Percentiles rank a stretch among this genome's conserved stretches.
These are phyloP conservation scores for Holothuria glaberrima DNA, from an alignment of 35 echinoderm and acorn worm genomes.

Conservation along the genomic window DNA sequence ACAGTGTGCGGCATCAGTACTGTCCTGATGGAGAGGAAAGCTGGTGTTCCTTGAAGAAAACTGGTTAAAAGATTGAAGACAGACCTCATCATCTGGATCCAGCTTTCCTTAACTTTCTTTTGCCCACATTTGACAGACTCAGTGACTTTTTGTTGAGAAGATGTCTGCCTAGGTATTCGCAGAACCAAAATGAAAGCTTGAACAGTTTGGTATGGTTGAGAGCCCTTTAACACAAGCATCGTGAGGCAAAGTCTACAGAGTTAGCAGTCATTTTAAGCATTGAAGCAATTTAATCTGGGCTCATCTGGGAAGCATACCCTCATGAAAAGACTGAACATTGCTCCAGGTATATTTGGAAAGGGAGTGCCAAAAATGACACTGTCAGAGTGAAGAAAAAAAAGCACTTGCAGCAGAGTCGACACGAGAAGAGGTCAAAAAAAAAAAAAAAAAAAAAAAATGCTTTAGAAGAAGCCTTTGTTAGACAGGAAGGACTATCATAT, in stretches of 20 bases:
- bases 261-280: not conserved
- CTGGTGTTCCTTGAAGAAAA: constrained; percentile 36
- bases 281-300: not conserved
- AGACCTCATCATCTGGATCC: constrained; percentile 2
- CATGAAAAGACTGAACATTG: constrained; percentile 13
- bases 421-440: no score
- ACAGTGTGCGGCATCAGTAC: constrained; percentile 15
- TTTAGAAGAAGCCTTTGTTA: no score
- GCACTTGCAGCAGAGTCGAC: no score
- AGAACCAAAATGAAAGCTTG: constrained; percentile 4
- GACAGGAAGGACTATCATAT: no score
- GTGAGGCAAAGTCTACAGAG: not conserved
- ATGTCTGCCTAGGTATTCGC: not conserved
- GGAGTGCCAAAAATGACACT: no score
- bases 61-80: constrained; percentile 37
- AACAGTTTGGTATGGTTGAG: not conserved
- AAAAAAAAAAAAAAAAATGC: no score
- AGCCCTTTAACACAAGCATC: not conserved
- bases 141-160: not conserved
- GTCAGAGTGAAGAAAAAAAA: no score
- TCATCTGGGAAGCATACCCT: not conserved
- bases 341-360: constrained; percentile 20
- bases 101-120: constrained; percentile 19
- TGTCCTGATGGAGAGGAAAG: constrained; percentile 22
- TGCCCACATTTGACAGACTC: constrained; percentile 14